phyloP scores from a whole-genome alignment of 2,113 vertebrate genomes.

The Mohoua ochrocephala region DNA sequence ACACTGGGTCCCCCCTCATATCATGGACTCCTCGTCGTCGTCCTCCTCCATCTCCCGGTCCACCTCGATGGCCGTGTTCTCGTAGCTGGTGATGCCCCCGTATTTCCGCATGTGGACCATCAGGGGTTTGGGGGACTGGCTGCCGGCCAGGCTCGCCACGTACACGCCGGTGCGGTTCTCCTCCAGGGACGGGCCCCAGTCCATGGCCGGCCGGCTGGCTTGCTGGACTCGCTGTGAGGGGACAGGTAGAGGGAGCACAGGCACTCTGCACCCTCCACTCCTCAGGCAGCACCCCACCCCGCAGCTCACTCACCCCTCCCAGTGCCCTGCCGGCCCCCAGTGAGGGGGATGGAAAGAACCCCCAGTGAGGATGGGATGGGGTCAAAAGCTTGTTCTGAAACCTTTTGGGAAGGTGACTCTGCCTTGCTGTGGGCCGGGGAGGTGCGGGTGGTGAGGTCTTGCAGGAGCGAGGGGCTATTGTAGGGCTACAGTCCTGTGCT shows the following conservation, averaged over 20 bases:
- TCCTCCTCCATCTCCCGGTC: conserved; percentile 78
- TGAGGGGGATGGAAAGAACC: neutral
- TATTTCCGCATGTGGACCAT: conserved; percentile 83
- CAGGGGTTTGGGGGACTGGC: conserved; percentile 78
- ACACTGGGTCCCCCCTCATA: conserved; percentile 39
- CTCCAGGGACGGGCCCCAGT: conserved; percentile 79
- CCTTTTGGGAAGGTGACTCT: neutral
- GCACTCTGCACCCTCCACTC: neutral
- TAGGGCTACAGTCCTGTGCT: neutral
- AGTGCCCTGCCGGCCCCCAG: neutral
- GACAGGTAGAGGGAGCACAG: neutral
- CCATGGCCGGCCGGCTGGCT: conserved; percentile 74
- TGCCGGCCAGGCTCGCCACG: conserved; percentile 71
- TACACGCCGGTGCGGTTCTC: conserved; percentile 79
- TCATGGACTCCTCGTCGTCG: conserved; percentile 74
- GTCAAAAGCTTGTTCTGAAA: neutral
- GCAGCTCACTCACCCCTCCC: neutral
- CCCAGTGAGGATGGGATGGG: fast-evolving
- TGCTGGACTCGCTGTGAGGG: conserved; percentile 71
- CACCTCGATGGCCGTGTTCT: conserved; percentile 79
- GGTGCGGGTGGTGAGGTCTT: neutral
- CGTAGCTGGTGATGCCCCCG: conserved; percentile 79
- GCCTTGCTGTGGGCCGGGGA: neutral
- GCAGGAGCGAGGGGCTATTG: neutral
- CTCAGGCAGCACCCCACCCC: neutral